Evolutionary conservation across 2,888 invertebrate species (phyloP).

Genomic region (Allophyes oxyacanthae): DNA sequence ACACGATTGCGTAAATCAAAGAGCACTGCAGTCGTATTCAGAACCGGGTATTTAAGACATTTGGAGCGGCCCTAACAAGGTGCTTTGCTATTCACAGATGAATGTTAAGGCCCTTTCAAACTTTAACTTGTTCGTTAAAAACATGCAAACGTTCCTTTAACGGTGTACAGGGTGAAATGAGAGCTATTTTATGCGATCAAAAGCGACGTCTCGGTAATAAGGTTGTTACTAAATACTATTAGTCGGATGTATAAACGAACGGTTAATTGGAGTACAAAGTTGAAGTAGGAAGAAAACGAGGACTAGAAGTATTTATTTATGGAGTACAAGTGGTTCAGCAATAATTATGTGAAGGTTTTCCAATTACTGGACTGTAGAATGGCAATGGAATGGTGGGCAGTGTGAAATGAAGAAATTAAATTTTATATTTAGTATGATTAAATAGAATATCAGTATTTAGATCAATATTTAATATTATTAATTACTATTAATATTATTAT

Average conservation of each 20-base stretch:
- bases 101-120: conserved; percentile 75
- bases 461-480: too few species aligned
- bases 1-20: conserved; percentile 64
- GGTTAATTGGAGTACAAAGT: conserved; percentile 60
- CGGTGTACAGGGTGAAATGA: conserved; percentile 62
- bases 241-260: conserved; percentile 52
- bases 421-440: too few species aligned
- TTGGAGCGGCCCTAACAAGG: conserved; percentile 81
- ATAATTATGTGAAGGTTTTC: conserved; percentile 22
- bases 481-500: too few species aligned
- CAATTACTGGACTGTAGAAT: conserved; percentile 16
- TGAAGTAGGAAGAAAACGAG: conserved; percentile 44
- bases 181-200: conserved; percentile 75
- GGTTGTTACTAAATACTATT: conserved; percentile 65
- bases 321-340: conserved; percentile 13
- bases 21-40: conserved; percentile 60
- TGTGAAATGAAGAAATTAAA: too few species aligned
- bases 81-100: conserved; percentile 77
- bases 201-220: conserved; percentile 71
- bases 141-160: conserved; percentile 73
- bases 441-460: background rate
- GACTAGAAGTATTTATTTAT: conserved; percentile 21
- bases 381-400: too few species aligned
- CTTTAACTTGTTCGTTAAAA: conserved; percentile 80
- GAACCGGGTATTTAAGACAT: conserved; percentile 79